phyloP scores from a whole-genome alignment of 2,113 vertebrate genomes.

The Peromyscus leucopus region DNA sequence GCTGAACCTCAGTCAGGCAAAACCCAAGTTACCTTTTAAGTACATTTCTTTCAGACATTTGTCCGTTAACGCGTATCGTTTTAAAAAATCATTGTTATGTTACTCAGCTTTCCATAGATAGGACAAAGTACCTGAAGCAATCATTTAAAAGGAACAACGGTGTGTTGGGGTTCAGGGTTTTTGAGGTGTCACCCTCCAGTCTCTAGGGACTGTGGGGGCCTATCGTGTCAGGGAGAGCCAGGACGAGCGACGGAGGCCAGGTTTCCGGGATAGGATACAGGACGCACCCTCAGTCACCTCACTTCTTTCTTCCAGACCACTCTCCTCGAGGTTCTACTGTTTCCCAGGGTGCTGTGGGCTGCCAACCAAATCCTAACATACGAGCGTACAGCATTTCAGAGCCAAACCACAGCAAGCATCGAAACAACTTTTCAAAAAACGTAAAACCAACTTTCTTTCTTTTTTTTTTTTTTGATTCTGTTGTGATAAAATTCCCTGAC shows the following conservation, averaged over 20 bases:
- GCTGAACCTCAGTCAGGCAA: not conserved
- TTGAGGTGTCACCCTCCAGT: not conserved
- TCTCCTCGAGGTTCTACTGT: not conserved
- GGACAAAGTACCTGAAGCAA: not conserved
- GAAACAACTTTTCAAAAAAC: conserved; percentile 51
- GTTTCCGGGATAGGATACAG: not conserved
- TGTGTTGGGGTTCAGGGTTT: not conserved
- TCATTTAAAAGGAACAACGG: not conserved
- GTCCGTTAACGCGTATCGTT: conserved; percentile 38
- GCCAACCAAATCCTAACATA: not conserved
- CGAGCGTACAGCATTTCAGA: not conserved
- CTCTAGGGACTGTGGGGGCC: not conserved
- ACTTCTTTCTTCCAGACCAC: not conserved
- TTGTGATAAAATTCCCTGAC: not conserved
- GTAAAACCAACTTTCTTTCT: conserved; percentile 6
- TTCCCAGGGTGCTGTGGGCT: not conserved
- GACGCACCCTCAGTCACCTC: not conserved
- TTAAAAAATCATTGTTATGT: not conserved
- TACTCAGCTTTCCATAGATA: not conserved
- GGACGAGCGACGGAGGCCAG: not conserved
- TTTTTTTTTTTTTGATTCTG: not conserved
- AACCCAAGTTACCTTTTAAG: not conserved
- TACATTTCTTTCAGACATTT: conserved; percentile 49
- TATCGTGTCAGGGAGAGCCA: not conserved
- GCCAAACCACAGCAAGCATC: not conserved